Base-by-base conservation (phyloP, 2,113 vertebrate genomes). In the Tonatia bakeri region DNA sequence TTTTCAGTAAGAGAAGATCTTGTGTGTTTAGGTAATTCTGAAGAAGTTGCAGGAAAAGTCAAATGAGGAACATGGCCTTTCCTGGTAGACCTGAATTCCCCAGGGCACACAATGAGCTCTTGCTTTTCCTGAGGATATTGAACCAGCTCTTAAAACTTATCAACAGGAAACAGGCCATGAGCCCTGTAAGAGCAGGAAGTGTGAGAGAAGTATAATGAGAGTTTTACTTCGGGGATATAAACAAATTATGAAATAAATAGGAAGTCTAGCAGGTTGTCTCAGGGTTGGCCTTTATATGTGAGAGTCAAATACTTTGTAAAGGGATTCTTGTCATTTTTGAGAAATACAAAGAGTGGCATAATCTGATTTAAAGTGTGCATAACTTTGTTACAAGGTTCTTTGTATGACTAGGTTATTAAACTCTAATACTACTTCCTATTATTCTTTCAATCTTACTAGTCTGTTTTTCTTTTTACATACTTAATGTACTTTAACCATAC, bases 121-220 rank as follows among this genome's bases (percentile, higher is more conserved):
- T 91, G 87, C 89, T 94, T 96, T 97, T 97, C 93, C 94, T 96
- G 95, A 93, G 97, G 94, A 97, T 96, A 96, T 92, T 94, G 89
- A 96, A 93, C 47, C 19, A 54, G 79, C 79, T 82, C 54, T 93
- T 69, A 54, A 82, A 92, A 91, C 59, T 97, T 98, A 98, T 98
- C 97, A 95, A 90, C 97, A 98, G 97, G 97, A 98, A 97, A 33
- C 97, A 98, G 93, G 45, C 67, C 82, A 12, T n/a, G 86, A 64
- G 86, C 40, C 10, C n/a, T 17, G 24, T 20, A 97, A 72, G 64
- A 93, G 93, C 97, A 97, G 97, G 97, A 98, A 97, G 89, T 84
- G 12, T 52, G 40, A 84, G 40, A 84, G 93, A 59, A 76, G 28
- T 61, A 22, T 80, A 59, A 90, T 50, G 64, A 67, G 73, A 87